Conservation (phyloP, 2,888 invertebrate species). For the Zaprionus lineosus region DNA sequence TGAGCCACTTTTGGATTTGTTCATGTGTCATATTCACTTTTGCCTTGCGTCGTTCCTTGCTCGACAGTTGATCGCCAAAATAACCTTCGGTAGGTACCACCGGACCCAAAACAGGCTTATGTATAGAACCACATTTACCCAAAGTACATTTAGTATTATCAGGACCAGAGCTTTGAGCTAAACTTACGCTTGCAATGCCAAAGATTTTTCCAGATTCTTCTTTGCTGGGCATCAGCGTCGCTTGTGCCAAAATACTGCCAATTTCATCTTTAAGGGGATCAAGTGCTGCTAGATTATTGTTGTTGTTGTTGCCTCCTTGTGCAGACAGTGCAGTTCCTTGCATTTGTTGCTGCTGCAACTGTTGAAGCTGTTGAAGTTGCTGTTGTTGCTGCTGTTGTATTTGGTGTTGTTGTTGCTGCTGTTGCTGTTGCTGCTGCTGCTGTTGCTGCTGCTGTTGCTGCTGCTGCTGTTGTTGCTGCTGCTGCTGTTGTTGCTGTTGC, state of each 20-base stretch:
- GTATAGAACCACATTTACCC: conserved; percentile 83
- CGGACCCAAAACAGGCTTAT: conserved; percentile 82
- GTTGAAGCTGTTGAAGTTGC: conserved; percentile 14
- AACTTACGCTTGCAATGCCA: conserved; percentile 83
- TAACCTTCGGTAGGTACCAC: conserved; percentile 83
- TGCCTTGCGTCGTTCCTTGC: conserved; percentile 84
- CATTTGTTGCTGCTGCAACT: conserved; percentile 17
- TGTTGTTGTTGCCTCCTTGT: conserved; percentile 3
- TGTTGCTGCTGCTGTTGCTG: conserved; percentile 21
- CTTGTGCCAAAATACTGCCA: conserved; percentile 79
- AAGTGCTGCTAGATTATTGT: conserved; percentile 19
- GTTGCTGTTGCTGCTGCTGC: conserved; percentile 13
- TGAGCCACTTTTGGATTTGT: conserved; percentile 87
- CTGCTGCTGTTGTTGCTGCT: conserved; percentile 13
- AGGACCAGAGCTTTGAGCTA: conserved; percentile 83
- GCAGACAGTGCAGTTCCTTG: conserved; percentile 21
- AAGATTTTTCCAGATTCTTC: conserved; percentile 83
- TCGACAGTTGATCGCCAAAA: conserved; percentile 81
- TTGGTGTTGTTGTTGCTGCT: neutral
- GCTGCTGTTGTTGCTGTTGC: conserved; percentile 12
- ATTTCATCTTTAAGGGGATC: conserved; percentile 82
- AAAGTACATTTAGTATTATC: conserved; percentile 83
- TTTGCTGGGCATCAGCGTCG: conserved; percentile 83
- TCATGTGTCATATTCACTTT: conserved; percentile 88
- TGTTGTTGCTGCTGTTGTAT: neutral